Conservation (phyloP, 2,888 invertebrate genomes). For the Latrodectus elegans region DNA sequence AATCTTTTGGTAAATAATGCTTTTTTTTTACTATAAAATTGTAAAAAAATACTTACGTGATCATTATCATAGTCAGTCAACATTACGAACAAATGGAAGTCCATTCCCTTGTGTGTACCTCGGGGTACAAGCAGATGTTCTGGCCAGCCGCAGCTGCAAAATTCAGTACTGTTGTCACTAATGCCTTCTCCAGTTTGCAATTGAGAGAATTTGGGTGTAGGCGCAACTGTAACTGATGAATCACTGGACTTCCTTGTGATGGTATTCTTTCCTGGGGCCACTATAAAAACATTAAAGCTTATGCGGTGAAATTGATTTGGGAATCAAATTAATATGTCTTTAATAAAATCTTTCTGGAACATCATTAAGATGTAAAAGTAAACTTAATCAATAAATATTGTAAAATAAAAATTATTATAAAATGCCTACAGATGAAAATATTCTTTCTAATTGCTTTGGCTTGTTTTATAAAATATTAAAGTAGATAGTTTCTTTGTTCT, state of each 20-base stretch:
- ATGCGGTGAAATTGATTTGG: no score
- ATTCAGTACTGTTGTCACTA: conserved; percentile 29
- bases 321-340: not conserved
- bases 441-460: no score
- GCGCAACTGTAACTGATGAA: conserved; percentile 76
- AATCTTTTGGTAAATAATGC: not conserved
- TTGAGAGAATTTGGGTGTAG: conserved; percentile 24
- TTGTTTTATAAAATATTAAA: no score
- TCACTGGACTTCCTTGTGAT: conserved; percentile 73
- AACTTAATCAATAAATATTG: no score
- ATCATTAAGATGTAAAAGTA: not conserved
- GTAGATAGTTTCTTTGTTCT: no score
- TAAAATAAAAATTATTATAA: no score
- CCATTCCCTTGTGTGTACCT: conserved; percentile 82
- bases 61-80: conserved; percentile 84
- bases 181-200: conserved; percentile 29
- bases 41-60: conserved; percentile 76
- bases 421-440: no score
- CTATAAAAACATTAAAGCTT: conserved; percentile 69
- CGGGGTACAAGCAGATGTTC: conserved; percentile 85
- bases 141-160: conserved; percentile 85
- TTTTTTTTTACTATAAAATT: not conserved
- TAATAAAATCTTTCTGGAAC: not conserved
- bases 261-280: conserved; percentile 69
- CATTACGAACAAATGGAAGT: conserved; percentile 85